A percentile compares a stretch with the other conserved stretches of the same genome.
Conservation (phyloP, 2,797 vertebrate species). For the Acipenser transmontanus region DNA sequence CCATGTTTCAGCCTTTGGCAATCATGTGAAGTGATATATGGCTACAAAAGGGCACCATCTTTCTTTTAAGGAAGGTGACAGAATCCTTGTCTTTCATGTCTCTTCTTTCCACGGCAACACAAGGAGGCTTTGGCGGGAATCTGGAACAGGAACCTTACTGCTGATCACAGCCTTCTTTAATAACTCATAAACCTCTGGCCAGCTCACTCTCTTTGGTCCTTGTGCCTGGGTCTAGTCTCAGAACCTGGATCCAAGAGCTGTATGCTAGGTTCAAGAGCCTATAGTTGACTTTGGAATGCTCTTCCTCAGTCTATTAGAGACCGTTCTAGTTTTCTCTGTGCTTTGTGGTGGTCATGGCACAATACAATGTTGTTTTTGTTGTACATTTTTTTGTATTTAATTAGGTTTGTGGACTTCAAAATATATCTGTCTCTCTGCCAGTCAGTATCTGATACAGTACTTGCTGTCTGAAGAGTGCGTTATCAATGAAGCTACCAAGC, state of each 20-base stretch:
- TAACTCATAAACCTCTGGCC: too few species aligned
- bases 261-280: too few species aligned
- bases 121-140: neutral
- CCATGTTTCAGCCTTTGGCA: neutral
- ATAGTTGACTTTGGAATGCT: neutral
- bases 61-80: neutral
- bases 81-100: neutral
- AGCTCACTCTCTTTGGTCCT: too few species aligned
- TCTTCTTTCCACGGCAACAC: neutral
- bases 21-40: neutral
- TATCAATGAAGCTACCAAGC: neutral
- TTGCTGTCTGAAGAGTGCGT: too few species aligned
- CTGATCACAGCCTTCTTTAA: neutral
- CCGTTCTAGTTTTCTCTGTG: neutral
- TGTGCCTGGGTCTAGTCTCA: too few species aligned
- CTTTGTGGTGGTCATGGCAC: too few species aligned
- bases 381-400: too few species aligned
- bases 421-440: too few species aligned
- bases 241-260: too few species aligned
- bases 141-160: neutral
- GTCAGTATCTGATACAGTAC: too few species aligned
- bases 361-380: too few species aligned
- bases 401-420: too few species aligned
- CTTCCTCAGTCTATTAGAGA: neutral
- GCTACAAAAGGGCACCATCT: neutral